A percentile compares a stretch with the other conserved stretches of the same genome.
Evolutionary conservation across 1,140 invertebrate species (phyloP).

Genomic region (Trissolcus basalis): DNA sequence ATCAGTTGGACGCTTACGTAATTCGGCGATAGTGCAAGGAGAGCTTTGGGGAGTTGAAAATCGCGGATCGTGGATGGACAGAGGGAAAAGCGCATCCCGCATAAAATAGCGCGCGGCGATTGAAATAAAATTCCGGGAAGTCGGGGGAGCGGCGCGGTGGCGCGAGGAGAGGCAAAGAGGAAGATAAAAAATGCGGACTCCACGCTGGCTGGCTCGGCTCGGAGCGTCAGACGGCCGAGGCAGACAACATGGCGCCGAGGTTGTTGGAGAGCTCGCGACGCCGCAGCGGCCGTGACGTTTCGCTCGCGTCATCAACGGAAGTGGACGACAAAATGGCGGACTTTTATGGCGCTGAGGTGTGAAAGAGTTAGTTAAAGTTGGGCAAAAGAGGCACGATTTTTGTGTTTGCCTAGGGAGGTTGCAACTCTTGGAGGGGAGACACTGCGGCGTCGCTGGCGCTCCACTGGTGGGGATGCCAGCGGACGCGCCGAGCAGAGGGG

Average conservation of each 20-base stretch:
- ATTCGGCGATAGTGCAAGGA: no score
- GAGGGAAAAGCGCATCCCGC: slow-evolving; percentile 28
- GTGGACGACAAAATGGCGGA: slow-evolving; percentile 72
- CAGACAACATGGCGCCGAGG: slow-evolving; percentile 75
- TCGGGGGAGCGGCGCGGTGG: not conserved
- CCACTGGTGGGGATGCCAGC: slow-evolving; percentile 2
- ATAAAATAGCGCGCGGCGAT: slow-evolving; percentile 7
- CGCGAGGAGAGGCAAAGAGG: slow-evolving; percentile 30
- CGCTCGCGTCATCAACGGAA: slow-evolving; percentile 70
- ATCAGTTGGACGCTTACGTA: no score
- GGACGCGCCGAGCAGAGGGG: slow-evolving; percentile 5
- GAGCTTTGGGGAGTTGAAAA: not conserved
- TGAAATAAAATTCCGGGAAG: slow-evolving; percentile 43
- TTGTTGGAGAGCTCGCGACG: slow-evolving; percentile 28
- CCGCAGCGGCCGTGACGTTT: slow-evolving; percentile 68
- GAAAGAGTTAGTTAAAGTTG: slow-evolving; percentile 64
- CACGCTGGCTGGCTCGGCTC: slow-evolving; percentile 69
- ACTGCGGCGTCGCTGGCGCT: slow-evolving; percentile 20
- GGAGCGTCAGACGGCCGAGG: slow-evolving; percentile 62
- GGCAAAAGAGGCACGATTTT: slow-evolving; percentile 49
- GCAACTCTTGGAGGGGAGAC: slow-evolving; percentile 11
- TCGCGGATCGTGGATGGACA: slow-evolving; percentile 14
- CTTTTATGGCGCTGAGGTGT: slow-evolving; percentile 69
- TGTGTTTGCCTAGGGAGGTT: slow-evolving; percentile 40
- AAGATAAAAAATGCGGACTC: slow-evolving; percentile 72